Evolutionary conservation across 2,797 vertebrate species (phyloP).

Genomic region (Coregonus suidteri): DNA sequence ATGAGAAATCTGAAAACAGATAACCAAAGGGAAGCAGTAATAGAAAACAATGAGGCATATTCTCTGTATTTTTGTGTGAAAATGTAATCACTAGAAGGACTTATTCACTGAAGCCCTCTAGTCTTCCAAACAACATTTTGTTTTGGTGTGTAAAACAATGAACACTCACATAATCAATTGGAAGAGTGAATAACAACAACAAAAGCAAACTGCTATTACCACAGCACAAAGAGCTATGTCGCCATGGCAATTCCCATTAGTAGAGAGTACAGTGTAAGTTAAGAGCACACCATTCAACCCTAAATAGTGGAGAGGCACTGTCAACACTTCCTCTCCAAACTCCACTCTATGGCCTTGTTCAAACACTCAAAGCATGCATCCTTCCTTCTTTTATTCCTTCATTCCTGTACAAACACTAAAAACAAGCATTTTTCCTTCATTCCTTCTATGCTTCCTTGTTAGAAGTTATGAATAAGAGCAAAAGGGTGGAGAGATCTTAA

Average conservation of each 20-base stretch:
- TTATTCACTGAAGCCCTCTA: too few species aligned
- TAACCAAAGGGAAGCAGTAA: not conserved
- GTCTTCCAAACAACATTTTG: not conserved
- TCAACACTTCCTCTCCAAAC: not conserved
- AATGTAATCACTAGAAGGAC: too few species aligned
- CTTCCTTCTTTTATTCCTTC: not conserved
- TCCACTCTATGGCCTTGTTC: not conserved
- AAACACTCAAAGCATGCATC: not conserved
- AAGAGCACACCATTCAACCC: not conserved
- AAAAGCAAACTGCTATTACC: too few species aligned
- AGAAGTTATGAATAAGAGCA: not conserved
- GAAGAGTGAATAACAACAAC: not conserved
- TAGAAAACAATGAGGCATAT: too few species aligned
- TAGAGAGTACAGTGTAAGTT: not conserved
- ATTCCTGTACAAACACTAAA: not conserved
- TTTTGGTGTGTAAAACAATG: not conserved
- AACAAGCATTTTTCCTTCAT: not conserved
- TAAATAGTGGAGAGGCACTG: not conserved
- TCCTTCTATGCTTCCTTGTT: not conserved
- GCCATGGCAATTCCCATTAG: too few species aligned
- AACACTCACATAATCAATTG: not conserved
- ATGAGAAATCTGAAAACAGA: not conserved
- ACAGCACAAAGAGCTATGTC: too few species aligned
- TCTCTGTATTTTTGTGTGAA: too few species aligned
- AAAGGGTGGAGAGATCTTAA: not conserved